Base-by-base conservation (phyloP, 2,113 vertebrate species). In the Phalacrocorax carbo region DNA sequence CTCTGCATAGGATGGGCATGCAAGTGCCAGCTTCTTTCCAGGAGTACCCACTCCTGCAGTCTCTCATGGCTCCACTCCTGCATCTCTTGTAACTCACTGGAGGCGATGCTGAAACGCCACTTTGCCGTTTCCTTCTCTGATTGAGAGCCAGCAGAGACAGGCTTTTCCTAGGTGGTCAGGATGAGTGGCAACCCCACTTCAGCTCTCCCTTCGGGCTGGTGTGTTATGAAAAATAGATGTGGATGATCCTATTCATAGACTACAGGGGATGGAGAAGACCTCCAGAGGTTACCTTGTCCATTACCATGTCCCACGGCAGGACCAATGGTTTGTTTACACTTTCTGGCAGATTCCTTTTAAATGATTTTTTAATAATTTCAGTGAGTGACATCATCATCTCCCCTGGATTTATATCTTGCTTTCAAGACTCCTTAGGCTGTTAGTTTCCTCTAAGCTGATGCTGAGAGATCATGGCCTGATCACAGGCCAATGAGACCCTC, bases 11-110 rank as follows among this genome's bases (percentile, higher is more conserved):
- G 75, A 16, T 5, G 38, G 48, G 29, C 11, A 7, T 3, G 9
- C 26, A 25, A 15, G 62, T 23, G 77, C 4, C 52, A 81, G 80
- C 76, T 83, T 82, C 82, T 44, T 32, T 60, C 29, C 86, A 83
- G 83, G 93, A 86, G 57, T 19, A 5, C n/a, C 48, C 75, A 9
- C 78, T 79, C 21, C 62, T 19, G 32, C 10, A 7, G 25, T 14
- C 36, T 36, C 62, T 42, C 25, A 5, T 7, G 26, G 49, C 68
- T 48, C 44, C 38, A 7, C 30, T 49, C 69, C 44, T 14, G 21
- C 15, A 32, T 34, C 75, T 68, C 42, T 55, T 5, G 0, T 0
- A 3, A 30, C 40, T 25, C 40, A 1, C 3, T 5, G 9, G 13
- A 1, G 14, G 78, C 27, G 86, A 8, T 18, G 17, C 1, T 46